Percentiles rank a stretch among this genome's conserved stretches.
Conservation (phyloP, 92 coral and sea anemone species). For the Epizoanthus ramosus region DNA sequence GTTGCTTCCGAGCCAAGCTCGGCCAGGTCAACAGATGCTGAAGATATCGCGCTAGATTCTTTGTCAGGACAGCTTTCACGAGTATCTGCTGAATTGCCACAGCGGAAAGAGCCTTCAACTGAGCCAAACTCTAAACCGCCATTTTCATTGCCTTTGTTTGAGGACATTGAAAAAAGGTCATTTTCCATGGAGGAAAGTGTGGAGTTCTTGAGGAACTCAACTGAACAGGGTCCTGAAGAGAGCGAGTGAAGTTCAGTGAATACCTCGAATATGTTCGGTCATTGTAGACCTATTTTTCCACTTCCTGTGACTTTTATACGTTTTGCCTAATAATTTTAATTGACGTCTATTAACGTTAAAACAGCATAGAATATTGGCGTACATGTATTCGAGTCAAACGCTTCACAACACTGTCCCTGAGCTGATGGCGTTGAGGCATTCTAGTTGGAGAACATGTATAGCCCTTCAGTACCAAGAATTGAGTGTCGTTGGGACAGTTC, state of each 20-base stretch:
- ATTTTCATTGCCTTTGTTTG: slow-evolving; percentile 33
- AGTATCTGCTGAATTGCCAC: neutral
- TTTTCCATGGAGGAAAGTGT: slow-evolving; percentile 34
- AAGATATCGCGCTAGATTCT: neutral
- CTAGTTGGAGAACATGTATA: too few species aligned
- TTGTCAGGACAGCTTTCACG: neutral
- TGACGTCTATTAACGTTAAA: too few species aligned
- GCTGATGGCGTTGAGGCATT: too few species aligned
- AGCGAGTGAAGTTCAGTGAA: neutral
- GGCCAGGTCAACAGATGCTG: neutral
- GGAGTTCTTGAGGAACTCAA: slow-evolving; percentile 22
- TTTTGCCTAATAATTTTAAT: too few species aligned
- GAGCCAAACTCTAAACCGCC: neutral
- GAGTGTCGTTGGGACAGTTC: too few species aligned
- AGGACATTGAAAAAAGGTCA: slow-evolving; percentile 33
- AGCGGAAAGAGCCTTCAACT: neutral
- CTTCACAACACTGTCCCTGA: too few species aligned
- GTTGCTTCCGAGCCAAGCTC: neutral
- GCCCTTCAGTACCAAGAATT: too few species aligned
- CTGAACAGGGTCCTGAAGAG: neutral
- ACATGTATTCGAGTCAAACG: too few species aligned
- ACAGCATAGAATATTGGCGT: too few species aligned
- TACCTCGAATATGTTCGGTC: neutral
- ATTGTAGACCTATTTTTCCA: too few species aligned
- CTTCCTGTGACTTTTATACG: too few species aligned